Conservation (phyloP, 2,888 invertebrate genomes). For the Disparrhopalites patrizii region DNA sequence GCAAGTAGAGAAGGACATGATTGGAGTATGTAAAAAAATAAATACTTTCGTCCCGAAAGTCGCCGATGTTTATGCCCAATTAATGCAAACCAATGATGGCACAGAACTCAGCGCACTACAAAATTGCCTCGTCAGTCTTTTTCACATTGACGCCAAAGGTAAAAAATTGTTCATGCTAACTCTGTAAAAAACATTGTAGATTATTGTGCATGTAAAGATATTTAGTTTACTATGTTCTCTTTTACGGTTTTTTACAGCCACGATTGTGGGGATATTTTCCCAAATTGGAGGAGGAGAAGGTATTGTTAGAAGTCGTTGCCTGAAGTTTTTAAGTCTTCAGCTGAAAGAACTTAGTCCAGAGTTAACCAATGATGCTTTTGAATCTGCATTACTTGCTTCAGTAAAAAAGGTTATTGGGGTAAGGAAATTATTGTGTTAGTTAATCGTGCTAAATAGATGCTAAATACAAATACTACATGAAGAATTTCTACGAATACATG, state of each 20-base stretch:
- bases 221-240: not conserved
- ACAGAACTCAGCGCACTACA: slow-evolving; percentile 80
- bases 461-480: not conserved
- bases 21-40: slow-evolving; percentile 77
- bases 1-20: slow-evolving; percentile 69
- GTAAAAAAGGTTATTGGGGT: slow-evolving; percentile 80
- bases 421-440: slow-evolving; percentile 42
- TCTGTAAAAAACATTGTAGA: not conserved
- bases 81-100: slow-evolving; percentile 80
- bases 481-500: not conserved
- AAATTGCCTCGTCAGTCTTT: slow-evolving; percentile 71
- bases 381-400: slow-evolving; percentile 76
- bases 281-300: slow-evolving; percentile 69
- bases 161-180: not conserved
- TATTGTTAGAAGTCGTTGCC: slow-evolving; percentile 74
- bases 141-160: slow-evolving; percentile 69
- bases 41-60: slow-evolving; percentile 79
- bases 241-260: slow-evolving; percentile 53
- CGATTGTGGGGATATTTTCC: slow-evolving; percentile 64
- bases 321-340: slow-evolving; percentile 82
- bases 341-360: slow-evolving; percentile 73
- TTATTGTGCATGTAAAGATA: too few species aligned
- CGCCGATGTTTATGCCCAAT: slow-evolving; percentile 85
- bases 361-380: slow-evolving; percentile 75
- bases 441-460: not conserved